phyloP scores from a whole-genome alignment of 2,113 vertebrate genomes.

The Chloropsis cyanopogon region DNA sequence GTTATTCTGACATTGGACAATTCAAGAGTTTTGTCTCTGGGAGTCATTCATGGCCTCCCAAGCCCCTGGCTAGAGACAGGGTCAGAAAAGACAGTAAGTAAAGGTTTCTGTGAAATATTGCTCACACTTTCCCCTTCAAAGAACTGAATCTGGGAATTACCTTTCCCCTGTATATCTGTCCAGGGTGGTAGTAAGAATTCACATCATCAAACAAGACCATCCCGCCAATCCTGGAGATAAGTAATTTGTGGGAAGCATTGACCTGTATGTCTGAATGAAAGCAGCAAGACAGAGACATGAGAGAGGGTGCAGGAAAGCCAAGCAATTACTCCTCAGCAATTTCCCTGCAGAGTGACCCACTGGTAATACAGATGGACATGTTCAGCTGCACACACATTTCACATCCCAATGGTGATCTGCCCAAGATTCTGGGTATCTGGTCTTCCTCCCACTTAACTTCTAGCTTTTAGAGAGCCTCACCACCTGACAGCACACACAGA shows the following conservation, averaged over 20 bases:
- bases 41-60: not conserved
- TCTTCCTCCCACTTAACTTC: not conserved
- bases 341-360: not conserved
- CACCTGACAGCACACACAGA: not conserved
- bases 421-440: not conserved
- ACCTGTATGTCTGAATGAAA: constrained; percentile 26
- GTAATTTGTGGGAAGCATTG: constrained; percentile 31
- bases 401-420: not conserved
- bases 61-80: not conserved
- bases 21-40: not conserved
- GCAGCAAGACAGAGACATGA: not conserved
- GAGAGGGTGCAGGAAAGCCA: not conserved
- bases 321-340: not conserved
- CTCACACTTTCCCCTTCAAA: not conserved
- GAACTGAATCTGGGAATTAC: constrained; percentile 24
- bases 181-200: constrained; percentile 63
- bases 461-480: not conserved
- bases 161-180: constrained; percentile 64
- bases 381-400: not conserved
- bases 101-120: not conserved
- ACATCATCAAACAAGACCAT: constrained; percentile 46
- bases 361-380: not conserved
- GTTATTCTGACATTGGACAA: not conserved
- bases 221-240: constrained; percentile 35
- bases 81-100: not conserved